These are phyloP conservation scores for Sebastes diaconus DNA, from an alignment of 2,797 vertebrate genomes.

Conservation along the genomic window DNA sequence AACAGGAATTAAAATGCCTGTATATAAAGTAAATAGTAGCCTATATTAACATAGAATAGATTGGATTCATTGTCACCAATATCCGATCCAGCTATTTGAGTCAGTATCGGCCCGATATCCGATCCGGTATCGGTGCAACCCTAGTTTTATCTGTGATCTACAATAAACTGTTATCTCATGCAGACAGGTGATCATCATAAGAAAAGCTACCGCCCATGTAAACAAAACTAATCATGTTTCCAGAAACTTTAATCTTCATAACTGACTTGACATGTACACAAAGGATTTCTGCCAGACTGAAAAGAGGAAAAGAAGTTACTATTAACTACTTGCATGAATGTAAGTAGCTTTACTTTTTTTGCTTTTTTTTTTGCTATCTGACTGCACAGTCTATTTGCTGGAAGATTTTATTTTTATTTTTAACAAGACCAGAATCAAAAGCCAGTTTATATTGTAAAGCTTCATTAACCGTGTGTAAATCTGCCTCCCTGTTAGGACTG, in stretches of 20 bases:
- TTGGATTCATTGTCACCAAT: too few relatives aligned
- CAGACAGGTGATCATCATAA: not conserved
- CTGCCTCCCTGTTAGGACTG: not conserved
- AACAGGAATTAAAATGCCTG: too few relatives aligned
- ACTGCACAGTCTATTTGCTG: not conserved
- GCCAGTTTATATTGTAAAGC: not conserved
- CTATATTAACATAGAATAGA: too few relatives aligned
- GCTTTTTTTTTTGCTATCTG: not conserved
- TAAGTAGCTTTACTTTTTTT: not conserved
- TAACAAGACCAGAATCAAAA: not conserved
- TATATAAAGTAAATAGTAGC: too few relatives aligned
- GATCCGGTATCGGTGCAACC: too few relatives aligned
- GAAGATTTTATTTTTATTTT: not conserved
- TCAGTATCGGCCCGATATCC: too few relatives aligned
- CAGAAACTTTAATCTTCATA: not conserved
- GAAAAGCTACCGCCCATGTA: not conserved
- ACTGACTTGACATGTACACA: not conserved
- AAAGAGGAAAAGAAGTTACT: not conserved
- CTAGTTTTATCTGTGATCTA: not conserved
- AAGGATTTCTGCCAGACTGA: not conserved
- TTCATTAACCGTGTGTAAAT: not conserved
- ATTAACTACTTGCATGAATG: not conserved
- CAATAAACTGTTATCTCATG: not conserved
- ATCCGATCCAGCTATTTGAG: too few relatives aligned
- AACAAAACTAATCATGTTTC: not conserved